Evolutionary conservation across 2,797 vertebrate species (phyloP).

Genomic region (Eulemur coronatus): DNA sequence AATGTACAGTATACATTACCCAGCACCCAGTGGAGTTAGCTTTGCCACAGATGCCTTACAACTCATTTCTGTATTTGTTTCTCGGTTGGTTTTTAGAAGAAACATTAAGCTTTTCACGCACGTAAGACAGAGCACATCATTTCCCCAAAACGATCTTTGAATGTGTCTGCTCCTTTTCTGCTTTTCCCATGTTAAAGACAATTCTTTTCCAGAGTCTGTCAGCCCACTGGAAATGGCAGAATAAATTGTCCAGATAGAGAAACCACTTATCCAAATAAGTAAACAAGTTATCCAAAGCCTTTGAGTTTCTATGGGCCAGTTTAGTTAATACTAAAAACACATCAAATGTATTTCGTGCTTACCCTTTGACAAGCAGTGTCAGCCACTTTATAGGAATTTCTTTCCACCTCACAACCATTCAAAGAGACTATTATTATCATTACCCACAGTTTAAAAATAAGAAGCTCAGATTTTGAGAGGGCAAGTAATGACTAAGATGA

Average conservation of each 20-base stretch:
- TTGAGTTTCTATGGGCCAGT: background rate
- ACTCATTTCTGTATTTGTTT: conserved; percentile 53
- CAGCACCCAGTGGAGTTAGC: conserved; percentile 36
- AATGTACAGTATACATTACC: conserved; percentile 57
- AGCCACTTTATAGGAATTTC: background rate
- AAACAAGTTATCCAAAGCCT: background rate
- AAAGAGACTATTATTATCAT: background rate
- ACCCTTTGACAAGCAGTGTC: background rate
- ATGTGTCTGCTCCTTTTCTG: conserved; percentile 2
- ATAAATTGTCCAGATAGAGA: background rate
- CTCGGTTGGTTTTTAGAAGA: conserved; percentile 60
- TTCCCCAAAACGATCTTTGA: background rate
- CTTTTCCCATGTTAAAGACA: background rate
- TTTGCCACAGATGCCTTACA: conserved; percentile 12
- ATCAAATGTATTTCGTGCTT: background rate
- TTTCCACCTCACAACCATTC: background rate
- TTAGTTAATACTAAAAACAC: conserved; percentile 34
- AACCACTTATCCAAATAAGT: background rate
- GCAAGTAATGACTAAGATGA: background rate
- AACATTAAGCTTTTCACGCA: conserved; percentile 21
- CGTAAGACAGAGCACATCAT: background rate
- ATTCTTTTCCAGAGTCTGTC: conserved; percentile 25
- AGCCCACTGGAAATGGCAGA: background rate
- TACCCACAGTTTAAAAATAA: background rate
- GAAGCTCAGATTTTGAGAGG: background rate